Evolutionary conservation across 2,113 vertebrate species (phyloP).

Genomic region (Saguinus imperator): DNA sequence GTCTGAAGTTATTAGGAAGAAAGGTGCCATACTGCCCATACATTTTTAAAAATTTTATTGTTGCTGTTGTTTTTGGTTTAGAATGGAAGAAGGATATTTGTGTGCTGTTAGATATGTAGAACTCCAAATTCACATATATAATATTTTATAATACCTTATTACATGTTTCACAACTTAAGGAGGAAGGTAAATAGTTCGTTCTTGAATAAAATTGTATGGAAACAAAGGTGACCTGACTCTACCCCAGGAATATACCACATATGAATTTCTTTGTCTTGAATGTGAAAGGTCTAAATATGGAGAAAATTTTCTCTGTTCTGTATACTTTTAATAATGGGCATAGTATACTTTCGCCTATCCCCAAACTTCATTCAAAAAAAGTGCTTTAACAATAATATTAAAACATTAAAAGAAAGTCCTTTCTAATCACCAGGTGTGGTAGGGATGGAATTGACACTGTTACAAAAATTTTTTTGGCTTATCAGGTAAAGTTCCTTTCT

Average conservation of each 20-base stretch:
- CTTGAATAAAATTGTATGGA: not conserved
- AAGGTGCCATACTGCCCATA: not conserved
- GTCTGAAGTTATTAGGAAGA: not conserved
- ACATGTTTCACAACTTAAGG: not conserved
- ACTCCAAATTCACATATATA: not conserved
- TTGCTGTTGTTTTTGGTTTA: constrained; percentile 40
- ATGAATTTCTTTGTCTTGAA: constrained; percentile 4
- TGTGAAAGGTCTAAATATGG: constrained; percentile 20
- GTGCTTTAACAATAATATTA: constrained; percentile 1
- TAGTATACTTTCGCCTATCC: not conserved
- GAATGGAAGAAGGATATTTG: not conserved
- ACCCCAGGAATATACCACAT: not conserved
- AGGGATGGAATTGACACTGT: not conserved
- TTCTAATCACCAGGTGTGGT: not conserved
- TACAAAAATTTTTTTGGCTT: not conserved
- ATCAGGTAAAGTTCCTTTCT: not conserved
- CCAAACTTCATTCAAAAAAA: not conserved
- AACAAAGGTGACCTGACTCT: not conserved
- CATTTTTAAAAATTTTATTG: not conserved
- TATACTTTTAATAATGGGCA: constrained; percentile 25
- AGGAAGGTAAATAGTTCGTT: constrained; percentile 27
- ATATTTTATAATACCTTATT: constrained; percentile 29
- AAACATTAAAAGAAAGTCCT: constrained; percentile 26
- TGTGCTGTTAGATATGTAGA: not conserved
- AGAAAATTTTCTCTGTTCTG: not conserved